phyloP scores from a whole-genome alignment of 2,888 invertebrate genomes.

The Siphonodentalium dalli region DNA sequence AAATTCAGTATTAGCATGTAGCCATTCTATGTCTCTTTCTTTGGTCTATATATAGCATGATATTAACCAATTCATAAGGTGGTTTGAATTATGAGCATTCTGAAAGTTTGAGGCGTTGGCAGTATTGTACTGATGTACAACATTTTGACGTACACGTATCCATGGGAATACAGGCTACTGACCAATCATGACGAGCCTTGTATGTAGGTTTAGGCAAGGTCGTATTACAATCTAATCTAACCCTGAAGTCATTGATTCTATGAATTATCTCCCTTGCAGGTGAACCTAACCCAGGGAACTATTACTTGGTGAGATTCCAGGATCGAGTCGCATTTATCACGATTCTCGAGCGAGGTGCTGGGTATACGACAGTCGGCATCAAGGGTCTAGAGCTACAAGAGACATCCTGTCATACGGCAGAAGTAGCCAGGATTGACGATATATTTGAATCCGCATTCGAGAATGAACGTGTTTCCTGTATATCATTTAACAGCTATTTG shows the following conservation, averaged over 20 bases:
- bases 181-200: too few relatives aligned
- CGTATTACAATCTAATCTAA: too few relatives aligned
- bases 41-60: too few relatives aligned
- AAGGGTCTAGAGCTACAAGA: slow-evolving; percentile 67
- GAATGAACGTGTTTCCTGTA: slow-evolving; percentile 29
- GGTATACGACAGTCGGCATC: slow-evolving; percentile 60
- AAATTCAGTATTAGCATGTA: too few relatives aligned
- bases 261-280: slow-evolving; percentile 53
- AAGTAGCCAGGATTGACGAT: slow-evolving; percentile 66
- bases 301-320: slow-evolving; percentile 67
- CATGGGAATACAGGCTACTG: too few relatives aligned
- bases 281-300: slow-evolving; percentile 62
- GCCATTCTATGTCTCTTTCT: too few relatives aligned
- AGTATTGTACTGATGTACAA: too few relatives aligned
- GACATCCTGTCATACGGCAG: slow-evolving; percentile 67
- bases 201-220: neutral
- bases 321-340: slow-evolving; percentile 66
- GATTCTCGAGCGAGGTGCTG: slow-evolving; percentile 64
- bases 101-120: too few relatives aligned
- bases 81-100: too few relatives aligned
- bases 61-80: too few relatives aligned
- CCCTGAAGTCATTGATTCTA: too few relatives aligned
- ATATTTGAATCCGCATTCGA: slow-evolving; percentile 65
- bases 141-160: too few relatives aligned
- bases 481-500: slow-evolving; percentile 47